Evolutionary conservation across 2,888 invertebrate species (phyloP), one percentile per base, ranked within the genome.

Genomic region (Tetheella fluctuosa): DNA sequence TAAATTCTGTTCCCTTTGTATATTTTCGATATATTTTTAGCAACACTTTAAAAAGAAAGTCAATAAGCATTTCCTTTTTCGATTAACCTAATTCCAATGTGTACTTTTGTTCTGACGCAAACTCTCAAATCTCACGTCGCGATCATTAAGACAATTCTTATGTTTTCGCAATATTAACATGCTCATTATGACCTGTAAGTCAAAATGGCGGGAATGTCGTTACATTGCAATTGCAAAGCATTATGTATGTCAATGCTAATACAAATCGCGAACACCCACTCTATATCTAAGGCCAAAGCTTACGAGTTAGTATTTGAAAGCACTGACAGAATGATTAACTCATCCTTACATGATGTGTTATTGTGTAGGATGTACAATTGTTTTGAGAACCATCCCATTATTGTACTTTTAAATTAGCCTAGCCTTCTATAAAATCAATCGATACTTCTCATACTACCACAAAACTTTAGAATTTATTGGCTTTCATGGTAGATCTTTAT

Each of bases 221-320:
- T 55, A 55, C 25, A 55, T 34, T 81, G 82, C 77, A 81, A 81
- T 83, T 82, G 80, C 77, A 71, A 74, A 75, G 72, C 73, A 69
- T 76, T 72, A 89, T 89, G 86, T 90, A 73, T 89, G 91, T 91
- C 91, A 91, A 89, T 91, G 91, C 82, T 90, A 88, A 86, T 84
- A 82, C 77, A 70, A 70, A 71, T 71, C 60, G 76, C 81, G 70
- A 76, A 86, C 89, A 81, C 89, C 86, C 84, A 88, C 88, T 79
- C 75, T 60, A 69, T 63, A 70, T 69, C 65, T 84, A 84, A 90
- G 87, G 88, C 82, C 85, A 79, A 76, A 77, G 77, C 79, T 81
- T 83, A 80, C 80, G 75, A 77, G 78, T 81, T 13, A 6, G 64
- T 62, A 70, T 69, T 81, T 80, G 79, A 78, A 85, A 84, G 72